Evolutionary conservation across 2,888 invertebrate genomes (phyloP).

Genomic region (Saturnia japonica): DNA sequence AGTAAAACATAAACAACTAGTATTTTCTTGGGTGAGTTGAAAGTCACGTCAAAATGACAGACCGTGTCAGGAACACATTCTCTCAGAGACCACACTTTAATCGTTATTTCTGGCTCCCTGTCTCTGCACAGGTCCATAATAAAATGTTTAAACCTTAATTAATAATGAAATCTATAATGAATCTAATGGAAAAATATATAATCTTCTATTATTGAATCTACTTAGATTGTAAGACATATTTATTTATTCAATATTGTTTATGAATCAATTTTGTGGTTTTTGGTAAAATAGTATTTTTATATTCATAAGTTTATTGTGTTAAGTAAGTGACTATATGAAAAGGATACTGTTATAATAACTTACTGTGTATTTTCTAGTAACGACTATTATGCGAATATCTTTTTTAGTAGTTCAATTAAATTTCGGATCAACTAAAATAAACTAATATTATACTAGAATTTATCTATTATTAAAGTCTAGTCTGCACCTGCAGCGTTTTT

Average conservation of each 20-base stretch:
- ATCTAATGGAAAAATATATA: neutral
- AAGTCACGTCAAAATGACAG: neutral
- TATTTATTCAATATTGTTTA: constrained; percentile 1
- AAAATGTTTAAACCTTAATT: neutral
- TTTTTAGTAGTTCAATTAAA: neutral
- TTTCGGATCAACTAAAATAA: neutral
- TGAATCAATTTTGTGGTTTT: neutral
- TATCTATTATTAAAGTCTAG: neutral
- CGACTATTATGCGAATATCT: neutral
- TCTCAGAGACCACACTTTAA: neutral
- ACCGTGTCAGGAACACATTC: neutral
- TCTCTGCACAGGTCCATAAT: neutral
- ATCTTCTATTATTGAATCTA: constrained; percentile 4
- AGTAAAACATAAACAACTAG: neutral
- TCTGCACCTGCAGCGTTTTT: neutral
- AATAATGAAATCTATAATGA: neutral
- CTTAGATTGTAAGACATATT: neutral
- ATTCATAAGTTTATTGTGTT: neutral
- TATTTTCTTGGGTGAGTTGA: neutral
- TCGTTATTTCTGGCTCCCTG: neutral
- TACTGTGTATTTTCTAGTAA: neutral
- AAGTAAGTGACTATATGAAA: neutral
- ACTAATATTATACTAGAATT: neutral
- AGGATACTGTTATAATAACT: neutral
- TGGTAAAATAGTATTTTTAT: neutral